A percentile compares a stretch with the other conserved stretches of the same genome.
phyloP scores from a whole-genome alignment of 2,888 invertebrate genomes.

The Macropis europaea region DNA sequence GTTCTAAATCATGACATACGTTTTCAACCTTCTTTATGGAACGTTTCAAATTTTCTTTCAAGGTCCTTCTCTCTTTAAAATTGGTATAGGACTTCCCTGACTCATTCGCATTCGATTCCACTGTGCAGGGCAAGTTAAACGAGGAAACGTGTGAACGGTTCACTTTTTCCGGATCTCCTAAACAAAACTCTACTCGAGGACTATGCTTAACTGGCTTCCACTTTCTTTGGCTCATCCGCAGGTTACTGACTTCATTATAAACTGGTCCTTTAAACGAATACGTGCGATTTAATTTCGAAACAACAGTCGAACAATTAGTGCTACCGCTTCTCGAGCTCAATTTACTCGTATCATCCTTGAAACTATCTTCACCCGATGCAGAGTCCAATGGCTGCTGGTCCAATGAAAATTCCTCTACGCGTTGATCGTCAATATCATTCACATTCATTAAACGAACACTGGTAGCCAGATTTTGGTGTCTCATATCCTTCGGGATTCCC shows the following conservation, averaged over 20 bases:
- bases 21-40: not conserved
- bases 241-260: not conserved
- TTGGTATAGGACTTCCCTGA: not conserved
- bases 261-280: constrained; percentile 45
- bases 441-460: too few relatives aligned
- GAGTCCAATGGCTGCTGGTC: not conserved
- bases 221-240: not conserved
- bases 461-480: too few relatives aligned
- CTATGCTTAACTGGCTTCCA: constrained; percentile 46
- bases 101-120: not conserved
- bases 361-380: not conserved
- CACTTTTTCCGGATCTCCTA: constrained; percentile 6
- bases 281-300: constrained; percentile 40
- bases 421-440: not conserved
- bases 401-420: not conserved
- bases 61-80: too few relatives aligned
- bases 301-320: not conserved
- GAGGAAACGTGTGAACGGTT: not conserved
- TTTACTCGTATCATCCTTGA: not conserved
- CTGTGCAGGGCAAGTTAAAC: not conserved
- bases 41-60: not conserved
- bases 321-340: not conserved
- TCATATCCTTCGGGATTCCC: too few relatives aligned
- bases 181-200: constrained; percentile 47
- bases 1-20: not conserved